Percentiles rank a stretch among this genome's conserved stretches.
Conservation (phyloP, 2,797 vertebrate species). For the Acrossocheilus fasciatus region DNA sequence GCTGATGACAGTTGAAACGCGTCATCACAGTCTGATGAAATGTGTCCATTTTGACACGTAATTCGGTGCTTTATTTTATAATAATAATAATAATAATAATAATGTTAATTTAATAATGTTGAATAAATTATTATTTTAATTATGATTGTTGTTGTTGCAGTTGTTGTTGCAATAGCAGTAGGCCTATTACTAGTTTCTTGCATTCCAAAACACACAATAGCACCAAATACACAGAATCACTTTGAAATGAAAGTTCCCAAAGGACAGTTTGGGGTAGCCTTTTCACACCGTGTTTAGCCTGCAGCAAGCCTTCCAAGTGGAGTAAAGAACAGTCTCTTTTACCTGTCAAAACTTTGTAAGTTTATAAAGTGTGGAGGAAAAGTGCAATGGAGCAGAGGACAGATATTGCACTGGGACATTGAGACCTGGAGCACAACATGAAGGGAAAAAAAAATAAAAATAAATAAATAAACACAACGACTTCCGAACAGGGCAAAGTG, state of each 20-base stretch:
- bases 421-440: slow-evolving; percentile 28
- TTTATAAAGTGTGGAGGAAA: slow-evolving; percentile 27
- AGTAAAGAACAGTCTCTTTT: slow-evolving; percentile 28
- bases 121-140: neutral
- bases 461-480: too few relatives aligned
- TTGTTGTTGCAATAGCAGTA: neutral
- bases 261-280: slow-evolving; percentile 14
- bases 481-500: neutral
- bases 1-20: too few relatives aligned
- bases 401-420: slow-evolving; percentile 35
- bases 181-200: neutral
- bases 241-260: slow-evolving; percentile 6
- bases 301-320: slow-evolving; percentile 19
- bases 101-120: neutral
- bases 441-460: neutral
- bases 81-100: neutral
- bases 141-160: neutral
- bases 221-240: slow-evolving; percentile 1
- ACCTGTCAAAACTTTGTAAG: slow-evolving; percentile 37
- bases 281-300: slow-evolving; percentile 14
- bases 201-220: slow-evolving; percentile 4
- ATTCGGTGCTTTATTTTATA: too few relatives aligned
- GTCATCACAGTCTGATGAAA: too few relatives aligned
- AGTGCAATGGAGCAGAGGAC: slow-evolving; percentile 15
- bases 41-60: too few relatives aligned